Conservation (phyloP, 1,140 invertebrate species). For the Papilio aristodemus region DNA sequence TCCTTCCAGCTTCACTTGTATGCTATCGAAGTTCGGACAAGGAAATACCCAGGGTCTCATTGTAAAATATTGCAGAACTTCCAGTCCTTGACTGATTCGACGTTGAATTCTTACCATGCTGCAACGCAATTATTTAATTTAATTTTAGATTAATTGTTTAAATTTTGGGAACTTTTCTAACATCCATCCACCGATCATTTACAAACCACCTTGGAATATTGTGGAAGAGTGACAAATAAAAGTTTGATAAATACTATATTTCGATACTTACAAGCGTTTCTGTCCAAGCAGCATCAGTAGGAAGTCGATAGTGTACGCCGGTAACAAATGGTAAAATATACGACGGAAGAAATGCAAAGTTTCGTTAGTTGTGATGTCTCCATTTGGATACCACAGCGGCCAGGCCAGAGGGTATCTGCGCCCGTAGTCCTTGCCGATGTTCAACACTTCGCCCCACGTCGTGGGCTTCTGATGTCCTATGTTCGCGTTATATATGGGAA, state of each 20-base stretch:
- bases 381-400: conserved; percentile 84
- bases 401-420: conserved; percentile 79
- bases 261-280: conserved; percentile 82
- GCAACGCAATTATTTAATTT: conserved; percentile 39
- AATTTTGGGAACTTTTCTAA: too few relatives aligned
- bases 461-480: conserved; percentile 83
- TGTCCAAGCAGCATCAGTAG: conserved; percentile 81
- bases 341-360: conserved; percentile 80
- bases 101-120: conserved; percentile 81
- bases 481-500: conserved; percentile 88
- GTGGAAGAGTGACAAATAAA: too few relatives aligned
- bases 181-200: too few relatives aligned
- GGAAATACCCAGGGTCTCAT: conserved; percentile 85
- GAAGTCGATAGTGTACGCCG: conserved; percentile 84
- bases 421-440: conserved; percentile 81
- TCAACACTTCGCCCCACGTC: conserved; percentile 90
- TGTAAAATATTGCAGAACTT: conserved; percentile 87
- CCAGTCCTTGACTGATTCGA: conserved; percentile 76
- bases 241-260: too few relatives aligned
- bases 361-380: conserved; percentile 81
- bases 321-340: conserved; percentile 82
- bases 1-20: conserved; percentile 80
- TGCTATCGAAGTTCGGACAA: conserved; percentile 70
- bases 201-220: too few relatives aligned
- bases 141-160: too few relatives aligned